Base-by-base conservation (phyloP, 2,113 vertebrate genomes). In the Hippocampus guttulatus region DNA sequence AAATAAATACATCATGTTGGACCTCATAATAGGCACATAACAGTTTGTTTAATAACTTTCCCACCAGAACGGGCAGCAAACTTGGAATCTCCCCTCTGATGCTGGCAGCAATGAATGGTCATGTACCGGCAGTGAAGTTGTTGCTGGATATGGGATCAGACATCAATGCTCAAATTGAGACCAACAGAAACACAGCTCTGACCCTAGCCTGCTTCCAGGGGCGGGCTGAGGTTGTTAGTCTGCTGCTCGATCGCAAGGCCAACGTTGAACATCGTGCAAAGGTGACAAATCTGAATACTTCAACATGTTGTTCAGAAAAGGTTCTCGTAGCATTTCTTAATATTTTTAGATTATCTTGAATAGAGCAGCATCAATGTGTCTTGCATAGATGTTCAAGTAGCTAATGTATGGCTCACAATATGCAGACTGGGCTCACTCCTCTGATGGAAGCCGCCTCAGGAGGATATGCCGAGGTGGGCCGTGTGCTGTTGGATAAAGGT, bases 21-120 rank as follows among this genome's bases (percentile, higher is more conserved):
- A 60, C 57, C 27, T 33, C 12, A 30, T 61, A 61, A 33, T 30
- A 18, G 52, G 21, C 3, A 3, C 8, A 2, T 52, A 52, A 55
- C 21, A 55, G 52, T 55, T 21, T 55, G n/a, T n/a, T 55, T 11
- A n/a, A 55, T 55, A 16, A 2, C 33, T 68, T 68, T 62, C 52
- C 61, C 67, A 74, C n/a, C 75, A 99, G 97, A 92, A 99, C 97
- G 52, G 97, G 97, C 77, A 99, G 96, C 75, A 99, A 99, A 88
- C 90, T 99, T 15, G 97, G 97, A 57, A 98, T 99, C 91, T 99
- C 96, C 83, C 97, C 96, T 55, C 89, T 98, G 86, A 98, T 98
- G 96, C 88, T 99, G 92, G 97, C 97, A 81, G 96, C 97, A 38
- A 99, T 99, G 96, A 99, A 99, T 23, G 97, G 96, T 63, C 97